Percentiles rank a stretch among this genome's conserved stretches.
These are phyloP conservation scores for Meandrusa payeni DNA, from an alignment of 2,888 invertebrate species.

Conservation along the genomic window DNA sequence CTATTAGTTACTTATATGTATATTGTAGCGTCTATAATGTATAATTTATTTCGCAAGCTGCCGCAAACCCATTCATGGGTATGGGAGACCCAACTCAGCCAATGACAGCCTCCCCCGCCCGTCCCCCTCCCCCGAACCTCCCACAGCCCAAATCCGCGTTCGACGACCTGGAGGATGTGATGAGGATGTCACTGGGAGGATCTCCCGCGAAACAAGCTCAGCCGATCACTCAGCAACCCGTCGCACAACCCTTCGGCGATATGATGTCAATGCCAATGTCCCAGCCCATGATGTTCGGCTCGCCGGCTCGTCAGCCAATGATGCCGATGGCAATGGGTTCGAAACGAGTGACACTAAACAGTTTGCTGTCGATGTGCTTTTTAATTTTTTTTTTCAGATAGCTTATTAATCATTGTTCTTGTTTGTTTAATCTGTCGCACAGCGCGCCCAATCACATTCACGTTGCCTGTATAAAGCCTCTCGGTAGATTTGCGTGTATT, in stretches of 20 bases:
- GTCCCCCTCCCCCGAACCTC: conserved; percentile 74
- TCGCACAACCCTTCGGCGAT: conserved; percentile 59
- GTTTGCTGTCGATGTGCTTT: conserved; percentile 30
- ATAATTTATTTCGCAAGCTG: conserved; percentile 67
- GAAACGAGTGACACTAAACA: conserved; percentile 53
- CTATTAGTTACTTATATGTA: too few species aligned
- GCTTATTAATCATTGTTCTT: conserved; percentile 11
- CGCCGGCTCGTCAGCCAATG: conserved; percentile 69
- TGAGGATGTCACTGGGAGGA: conserved; percentile 84
- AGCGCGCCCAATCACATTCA: conserved; percentile 5
- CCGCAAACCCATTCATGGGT: conserved; percentile 84
- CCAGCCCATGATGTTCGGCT: conserved; percentile 71
- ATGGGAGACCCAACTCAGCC: conserved; percentile 78
- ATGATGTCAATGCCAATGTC: conserved; percentile 59
- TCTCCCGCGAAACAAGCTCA: conserved; percentile 71
- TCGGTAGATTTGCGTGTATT: conserved; percentile 1
- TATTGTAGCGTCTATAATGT: conserved; percentile 19
- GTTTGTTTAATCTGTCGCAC: conserved; percentile 15
- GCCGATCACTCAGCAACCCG: conserved; percentile 54
- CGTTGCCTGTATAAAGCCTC: conserved; percentile 13
- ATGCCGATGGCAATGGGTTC: conserved; percentile 75
- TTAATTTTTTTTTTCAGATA: conserved; percentile 22
- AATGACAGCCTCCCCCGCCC: conserved; percentile 72
- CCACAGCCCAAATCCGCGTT: conserved; percentile 82
- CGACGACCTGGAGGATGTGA: conserved; percentile 85